Evolutionary conservation across 2,797 vertebrate species (phyloP).

Genomic region (Notoglanidium macrostoma): DNA sequence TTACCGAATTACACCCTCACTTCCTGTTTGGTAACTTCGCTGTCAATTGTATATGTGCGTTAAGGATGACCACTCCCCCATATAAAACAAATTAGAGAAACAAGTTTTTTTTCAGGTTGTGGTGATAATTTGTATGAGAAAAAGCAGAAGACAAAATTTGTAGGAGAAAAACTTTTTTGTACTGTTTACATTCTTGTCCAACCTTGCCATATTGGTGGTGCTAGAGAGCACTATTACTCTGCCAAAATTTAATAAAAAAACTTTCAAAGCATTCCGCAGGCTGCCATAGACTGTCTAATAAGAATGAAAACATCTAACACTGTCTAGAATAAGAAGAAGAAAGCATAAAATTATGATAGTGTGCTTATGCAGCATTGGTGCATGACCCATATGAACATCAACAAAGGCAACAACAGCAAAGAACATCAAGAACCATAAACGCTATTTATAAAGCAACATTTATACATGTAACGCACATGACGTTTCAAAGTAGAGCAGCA

Average conservation of each 20-base stretch:
- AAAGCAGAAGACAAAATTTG: too few relatives aligned
- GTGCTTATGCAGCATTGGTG: neutral
- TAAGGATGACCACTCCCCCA: too few relatives aligned
- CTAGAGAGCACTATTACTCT: neutral
- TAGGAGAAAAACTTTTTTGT: neutral
- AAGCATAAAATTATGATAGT: neutral
- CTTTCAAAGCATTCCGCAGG: neutral
- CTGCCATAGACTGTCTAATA: neutral
- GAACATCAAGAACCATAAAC: neutral
- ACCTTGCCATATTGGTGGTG: neutral
- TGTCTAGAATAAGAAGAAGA: neutral
- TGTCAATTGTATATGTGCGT: neutral
- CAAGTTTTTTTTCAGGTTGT: too few relatives aligned
- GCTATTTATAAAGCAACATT: neutral
- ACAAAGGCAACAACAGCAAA: neutral
- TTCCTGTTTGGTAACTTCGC: neutral
- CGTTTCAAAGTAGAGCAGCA: neutral
- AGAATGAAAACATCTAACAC: too few relatives aligned
- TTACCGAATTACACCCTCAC: neutral
- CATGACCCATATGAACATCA: neutral
- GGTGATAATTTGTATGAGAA: too few relatives aligned
- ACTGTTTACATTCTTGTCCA: neutral
- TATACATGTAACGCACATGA: neutral
- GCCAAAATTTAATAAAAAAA: neutral
- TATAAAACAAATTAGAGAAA: too few relatives aligned